These are phyloP conservation scores for Phyllotis vaccarum DNA, from an alignment of 2,797 vertebrate genomes.

Conservation along the genomic window DNA sequence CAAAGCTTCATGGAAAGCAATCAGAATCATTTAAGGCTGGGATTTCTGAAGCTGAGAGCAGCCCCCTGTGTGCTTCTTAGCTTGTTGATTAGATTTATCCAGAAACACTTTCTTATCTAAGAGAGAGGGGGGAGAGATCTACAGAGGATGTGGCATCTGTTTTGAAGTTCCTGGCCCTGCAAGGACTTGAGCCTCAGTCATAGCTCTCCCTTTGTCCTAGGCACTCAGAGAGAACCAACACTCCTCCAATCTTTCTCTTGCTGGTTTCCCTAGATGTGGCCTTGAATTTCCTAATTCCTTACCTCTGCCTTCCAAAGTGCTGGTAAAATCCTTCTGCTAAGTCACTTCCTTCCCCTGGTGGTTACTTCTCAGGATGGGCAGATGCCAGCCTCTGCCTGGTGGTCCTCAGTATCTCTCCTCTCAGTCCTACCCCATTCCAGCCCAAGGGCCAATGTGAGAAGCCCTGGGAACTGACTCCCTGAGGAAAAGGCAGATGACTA, in stretches of 20 bases:
- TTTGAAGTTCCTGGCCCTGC: background rate
- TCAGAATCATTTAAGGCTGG: conserved; percentile 56
- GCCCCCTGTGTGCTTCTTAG: background rate
- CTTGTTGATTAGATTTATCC: conserved; percentile 59
- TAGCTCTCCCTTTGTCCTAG: background rate
- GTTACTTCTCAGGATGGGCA: background rate
- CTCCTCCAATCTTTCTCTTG: background rate
- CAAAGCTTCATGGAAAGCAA: conserved; percentile 21
- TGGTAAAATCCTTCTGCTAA: conserved; percentile 5
- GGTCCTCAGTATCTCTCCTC: background rate
- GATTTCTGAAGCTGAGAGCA: conserved; percentile 62
- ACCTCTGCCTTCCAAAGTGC: background rate
- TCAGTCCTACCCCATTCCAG: rapidly evolving
- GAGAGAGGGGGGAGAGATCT: background rate
- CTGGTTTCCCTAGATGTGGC: conserved; percentile 53
- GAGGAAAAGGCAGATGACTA: background rate
- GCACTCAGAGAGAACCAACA: conserved; percentile 11
- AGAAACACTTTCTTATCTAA: conserved; percentile 30
- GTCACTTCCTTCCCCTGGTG: background rate
- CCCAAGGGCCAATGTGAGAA: background rate
- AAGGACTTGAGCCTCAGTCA: background rate
- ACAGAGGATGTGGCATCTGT: conserved; percentile 21
- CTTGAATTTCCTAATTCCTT: background rate
- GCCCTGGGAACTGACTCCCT: background rate
- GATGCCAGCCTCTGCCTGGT: background rate